Conservation (phyloP, 2,888 invertebrate genomes). For the Pecten maximus region DNA sequence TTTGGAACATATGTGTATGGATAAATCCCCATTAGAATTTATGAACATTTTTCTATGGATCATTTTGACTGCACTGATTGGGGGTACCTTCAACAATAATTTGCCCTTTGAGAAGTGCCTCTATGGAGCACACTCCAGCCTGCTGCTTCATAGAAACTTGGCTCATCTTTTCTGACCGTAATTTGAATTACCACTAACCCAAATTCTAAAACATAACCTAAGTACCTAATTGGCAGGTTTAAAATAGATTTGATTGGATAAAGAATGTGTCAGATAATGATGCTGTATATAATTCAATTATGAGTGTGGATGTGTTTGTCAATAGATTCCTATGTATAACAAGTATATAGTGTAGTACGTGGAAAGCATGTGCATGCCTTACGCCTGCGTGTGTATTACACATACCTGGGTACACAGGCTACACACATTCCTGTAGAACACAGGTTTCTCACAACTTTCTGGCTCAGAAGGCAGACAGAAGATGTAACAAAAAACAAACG, state of each 20-base stretch:
- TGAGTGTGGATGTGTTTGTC: not conserved
- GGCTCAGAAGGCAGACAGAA: not conserved
- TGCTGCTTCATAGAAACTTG: not conserved
- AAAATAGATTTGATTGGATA: not conserved
- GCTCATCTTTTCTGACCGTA: not conserved
- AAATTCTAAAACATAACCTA: not conserved
- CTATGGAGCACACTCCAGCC: not conserved
- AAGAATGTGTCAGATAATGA: not conserved
- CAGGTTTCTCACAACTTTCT: not conserved
- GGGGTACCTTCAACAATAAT: not conserved
- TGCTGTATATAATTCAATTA: not conserved
- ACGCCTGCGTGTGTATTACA: not conserved
- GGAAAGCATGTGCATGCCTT: not conserved
- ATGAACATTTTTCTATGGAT: not conserved
- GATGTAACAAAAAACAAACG: not conserved
- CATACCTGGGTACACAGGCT: not conserved
- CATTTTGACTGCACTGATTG: not conserved
- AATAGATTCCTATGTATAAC: not conserved
- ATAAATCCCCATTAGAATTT: not conserved
- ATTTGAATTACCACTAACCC: not conserved
- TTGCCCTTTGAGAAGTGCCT: not conserved
- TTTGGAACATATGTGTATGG: not conserved
- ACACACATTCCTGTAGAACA: conserved; percentile 21
- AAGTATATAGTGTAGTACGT: not conserved
- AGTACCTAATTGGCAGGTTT: not conserved